A percentile compares a stretch with the other conserved stretches of the same genome.
These are phyloP conservation scores for Sussaba pulchella DNA, from an alignment of 2,888 invertebrate species.

Conservation along the genomic window DNA sequence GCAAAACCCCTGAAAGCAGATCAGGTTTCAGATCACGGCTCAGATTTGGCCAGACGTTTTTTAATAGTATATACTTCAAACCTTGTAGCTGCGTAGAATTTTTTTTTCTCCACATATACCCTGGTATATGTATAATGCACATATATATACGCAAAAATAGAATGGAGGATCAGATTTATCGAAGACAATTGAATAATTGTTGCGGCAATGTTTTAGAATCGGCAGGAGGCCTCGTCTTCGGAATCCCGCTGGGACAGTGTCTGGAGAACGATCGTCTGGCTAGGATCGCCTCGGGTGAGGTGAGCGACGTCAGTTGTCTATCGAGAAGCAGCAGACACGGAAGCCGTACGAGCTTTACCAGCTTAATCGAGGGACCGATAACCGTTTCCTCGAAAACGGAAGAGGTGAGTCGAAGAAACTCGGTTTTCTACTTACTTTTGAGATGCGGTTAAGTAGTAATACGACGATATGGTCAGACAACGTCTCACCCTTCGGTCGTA, in stretches of 20 bases:
- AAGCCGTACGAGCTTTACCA: constrained; percentile 91
- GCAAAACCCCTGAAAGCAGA: too few relatives aligned
- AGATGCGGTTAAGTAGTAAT: background rate
- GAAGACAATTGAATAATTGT: too few relatives aligned
- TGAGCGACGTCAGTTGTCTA: constrained; percentile 79
- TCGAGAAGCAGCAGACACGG: constrained; percentile 86
- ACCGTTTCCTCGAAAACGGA: constrained; percentile 83
- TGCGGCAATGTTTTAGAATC: constrained; percentile 67
- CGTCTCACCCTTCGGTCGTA: background rate
- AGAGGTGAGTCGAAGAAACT: constrained; percentile 85
- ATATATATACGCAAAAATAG: too few relatives aligned
- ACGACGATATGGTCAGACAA: background rate
- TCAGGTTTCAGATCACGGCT: too few relatives aligned
- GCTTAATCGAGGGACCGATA: constrained; percentile 86
- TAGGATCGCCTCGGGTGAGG: constrained; percentile 83
- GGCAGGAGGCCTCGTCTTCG: constrained; percentile 90
- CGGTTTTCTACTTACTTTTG: background rate
- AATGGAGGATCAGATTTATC: background rate
- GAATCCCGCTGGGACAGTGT: constrained; percentile 93
- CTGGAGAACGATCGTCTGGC: constrained; percentile 91
- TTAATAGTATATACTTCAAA: too few relatives aligned
- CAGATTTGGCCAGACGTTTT: too few relatives aligned
- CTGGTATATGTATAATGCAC: too few relatives aligned
- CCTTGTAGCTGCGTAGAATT: too few relatives aligned
- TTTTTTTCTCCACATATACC: too few relatives aligned